A percentile compares a stretch with the other conserved stretches of the same genome.
Conservation (phyloP, 2,888 invertebrate species). For the Drosophila vallismaia region DNA sequence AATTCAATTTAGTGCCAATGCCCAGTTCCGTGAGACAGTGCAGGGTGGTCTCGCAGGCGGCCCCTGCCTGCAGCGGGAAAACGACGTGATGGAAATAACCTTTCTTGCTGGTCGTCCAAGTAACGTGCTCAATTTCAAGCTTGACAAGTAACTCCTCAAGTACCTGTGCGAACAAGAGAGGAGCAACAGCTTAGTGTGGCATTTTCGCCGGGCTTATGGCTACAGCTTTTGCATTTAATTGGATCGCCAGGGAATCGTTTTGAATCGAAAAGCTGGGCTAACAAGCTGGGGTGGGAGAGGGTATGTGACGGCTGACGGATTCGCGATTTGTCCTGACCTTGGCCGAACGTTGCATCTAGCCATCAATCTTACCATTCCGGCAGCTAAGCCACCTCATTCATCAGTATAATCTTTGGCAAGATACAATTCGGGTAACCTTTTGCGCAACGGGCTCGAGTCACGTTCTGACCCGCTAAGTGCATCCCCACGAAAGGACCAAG, state of each 20-base stretch:
- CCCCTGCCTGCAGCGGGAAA: constrained; percentile 89
- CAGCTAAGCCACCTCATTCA: constrained; percentile 59
- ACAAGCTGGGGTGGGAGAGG: background rate
- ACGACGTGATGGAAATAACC: constrained; percentile 89
- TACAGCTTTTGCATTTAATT: constrained; percentile 54
- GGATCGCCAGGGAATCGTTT: constrained; percentile 21
- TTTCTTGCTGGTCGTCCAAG: constrained; percentile 88
- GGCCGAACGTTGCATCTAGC: constrained; percentile 4
- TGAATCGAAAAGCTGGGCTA: background rate
- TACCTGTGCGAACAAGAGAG: constrained; percentile 84
- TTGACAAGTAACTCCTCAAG: constrained; percentile 88
- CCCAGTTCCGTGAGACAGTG: constrained; percentile 90
- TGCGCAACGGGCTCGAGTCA: constrained; percentile 60
- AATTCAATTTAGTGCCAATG: constrained; percentile 88
- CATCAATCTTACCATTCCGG: constrained; percentile 22
- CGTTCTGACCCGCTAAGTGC: constrained; percentile 69
- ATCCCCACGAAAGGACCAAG: constrained; percentile 41
- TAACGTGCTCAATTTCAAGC: constrained; percentile 88
- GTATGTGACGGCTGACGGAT: constrained; percentile 7
- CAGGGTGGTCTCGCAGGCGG: constrained; percentile 89
- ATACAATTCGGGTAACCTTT: constrained; percentile 58
- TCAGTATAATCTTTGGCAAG: constrained; percentile 61
- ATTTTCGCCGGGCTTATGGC: constrained; percentile 27
- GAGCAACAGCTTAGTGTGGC: constrained; percentile 30
- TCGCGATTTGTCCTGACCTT: constrained; percentile 15